Base-by-base conservation (phyloP, 2,888 invertebrate genomes). In the Drosophila vallismaia region DNA sequence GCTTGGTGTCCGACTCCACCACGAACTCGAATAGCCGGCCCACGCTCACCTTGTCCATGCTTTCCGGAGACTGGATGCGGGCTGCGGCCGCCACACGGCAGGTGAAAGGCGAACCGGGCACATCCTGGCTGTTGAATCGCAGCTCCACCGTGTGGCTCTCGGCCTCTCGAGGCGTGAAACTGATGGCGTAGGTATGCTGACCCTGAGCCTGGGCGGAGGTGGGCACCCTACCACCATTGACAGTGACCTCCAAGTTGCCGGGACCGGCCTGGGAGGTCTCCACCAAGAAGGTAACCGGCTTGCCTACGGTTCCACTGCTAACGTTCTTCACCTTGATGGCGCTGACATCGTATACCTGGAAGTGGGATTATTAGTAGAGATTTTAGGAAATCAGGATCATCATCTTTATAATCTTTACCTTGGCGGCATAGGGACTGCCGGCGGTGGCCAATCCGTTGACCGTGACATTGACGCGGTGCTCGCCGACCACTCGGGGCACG, bases 251-350 rank as follows among this genome's bases (percentile, higher is more conserved):
- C 45, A 99, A 93, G 92, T 99, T 99, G 24, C 99, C 99, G 0
- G 99, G 98, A 14, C 99, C 99, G 4, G 99, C 99, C 91, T 98
- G 97, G 89, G 98, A 97, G 10, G 99, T 99, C 92, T 99, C 99
- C 90, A 99, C 98, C 86, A 98, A 93, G 92, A 98, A 98, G 46
- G 97, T 97, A 36, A 97, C 97, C 1, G 97, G 95, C 91, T 98
- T 96, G 56, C 97, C 97, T 50, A 97, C 96, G 44, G 97, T 95
- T 71, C 97, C 97, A 81, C 94, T 95, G 50, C 96, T 95, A 8
- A 97, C 95, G 89, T 98, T 97, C 91, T 97, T 97, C 29, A 98
- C 98, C 93, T 97, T 96, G 82, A 98, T 98, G 52, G 98, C 97
- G 71, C 95, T 95, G 7, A 98, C 97, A 89, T 98, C 98, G 90